Evolutionary conservation across 2,797 vertebrate species (phyloP).

Genomic region (Danio kyathit): DNA sequence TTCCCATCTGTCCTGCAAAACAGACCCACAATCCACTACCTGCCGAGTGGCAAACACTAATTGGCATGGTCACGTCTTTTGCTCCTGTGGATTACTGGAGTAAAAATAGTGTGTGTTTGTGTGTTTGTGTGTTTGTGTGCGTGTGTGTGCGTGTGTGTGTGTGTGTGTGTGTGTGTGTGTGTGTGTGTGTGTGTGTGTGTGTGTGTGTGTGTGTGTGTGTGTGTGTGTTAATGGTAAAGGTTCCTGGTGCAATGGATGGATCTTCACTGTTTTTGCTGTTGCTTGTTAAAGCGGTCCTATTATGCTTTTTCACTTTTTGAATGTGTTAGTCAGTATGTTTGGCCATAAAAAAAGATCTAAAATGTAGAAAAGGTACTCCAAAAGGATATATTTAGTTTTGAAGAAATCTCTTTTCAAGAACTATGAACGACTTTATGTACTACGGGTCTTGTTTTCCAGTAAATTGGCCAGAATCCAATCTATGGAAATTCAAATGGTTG

Average conservation of each 20-base stretch:
- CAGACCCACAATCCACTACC: constrained; percentile 25
- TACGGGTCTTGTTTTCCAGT: too few species aligned
- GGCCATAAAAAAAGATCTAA: too few species aligned
- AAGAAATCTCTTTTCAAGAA: too few species aligned
- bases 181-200: not conserved
- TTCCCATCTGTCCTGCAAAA: constrained; percentile 13
- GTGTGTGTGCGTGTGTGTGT: constrained; percentile 17
- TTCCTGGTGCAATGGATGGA: not conserved
- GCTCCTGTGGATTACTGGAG: constrained; percentile 72
- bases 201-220: constrained; percentile 1
- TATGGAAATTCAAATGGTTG: too few species aligned
- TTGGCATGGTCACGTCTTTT: constrained; percentile 69
- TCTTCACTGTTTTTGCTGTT: not conserved
- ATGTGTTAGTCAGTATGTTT: too few species aligned
- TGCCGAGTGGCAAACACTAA: constrained; percentile 60
- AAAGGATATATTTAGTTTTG: too few species aligned
- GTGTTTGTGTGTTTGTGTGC: too few species aligned
- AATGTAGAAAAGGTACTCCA: too few species aligned
- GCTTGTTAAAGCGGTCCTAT: not conserved
- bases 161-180: constrained; percentile 15
- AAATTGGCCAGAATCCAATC: too few species aligned
- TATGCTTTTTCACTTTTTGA: too few species aligned
- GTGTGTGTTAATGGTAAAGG: not conserved
- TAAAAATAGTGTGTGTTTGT: constrained; percentile 67
- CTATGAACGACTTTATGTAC: too few species aligned